Conservation (phyloP, 1,140 invertebrate genomes). For the Zaprionus ornatus region DNA sequence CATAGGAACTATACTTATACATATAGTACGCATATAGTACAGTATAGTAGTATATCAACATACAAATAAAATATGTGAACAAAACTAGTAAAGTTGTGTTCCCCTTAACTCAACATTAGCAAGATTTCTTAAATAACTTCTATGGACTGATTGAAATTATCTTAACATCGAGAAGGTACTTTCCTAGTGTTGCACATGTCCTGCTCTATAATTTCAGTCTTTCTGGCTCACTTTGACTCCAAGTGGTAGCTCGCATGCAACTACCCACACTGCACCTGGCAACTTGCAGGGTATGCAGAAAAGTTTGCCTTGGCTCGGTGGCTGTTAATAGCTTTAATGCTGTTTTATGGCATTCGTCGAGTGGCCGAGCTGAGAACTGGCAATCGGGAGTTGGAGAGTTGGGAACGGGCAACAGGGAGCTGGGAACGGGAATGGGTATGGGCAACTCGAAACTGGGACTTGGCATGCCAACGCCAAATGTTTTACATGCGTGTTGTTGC, state of each 20-base stretch:
- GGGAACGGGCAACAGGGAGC: conserved; percentile 14
- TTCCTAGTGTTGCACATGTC: too few relatives aligned
- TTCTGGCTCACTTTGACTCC: not conserved
- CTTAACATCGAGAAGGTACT: too few relatives aligned
- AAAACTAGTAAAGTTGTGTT: too few relatives aligned
- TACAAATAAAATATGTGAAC: too few relatives aligned
- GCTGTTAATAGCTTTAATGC: conserved; percentile 80
- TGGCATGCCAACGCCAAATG: conserved; percentile 77
- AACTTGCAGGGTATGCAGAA: conserved; percentile 11
- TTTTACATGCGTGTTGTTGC: conserved; percentile 67
- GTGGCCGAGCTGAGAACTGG: conserved; percentile 30
- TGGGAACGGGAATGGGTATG: not conserved
- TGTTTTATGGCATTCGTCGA: conserved; percentile 76
- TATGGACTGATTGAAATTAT: too few relatives aligned
- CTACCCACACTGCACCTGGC: not conserved
- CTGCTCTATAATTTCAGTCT: too few relatives aligned
- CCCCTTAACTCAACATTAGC: too few relatives aligned
- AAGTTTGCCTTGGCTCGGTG: conserved; percentile 41
- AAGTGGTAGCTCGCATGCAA: not conserved
- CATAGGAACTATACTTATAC: too few relatives aligned
- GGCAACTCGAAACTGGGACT: conserved; percentile 42
- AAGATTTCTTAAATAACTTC: too few relatives aligned
- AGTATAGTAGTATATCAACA: too few relatives aligned
- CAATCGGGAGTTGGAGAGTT: not conserved
- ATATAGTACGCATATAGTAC: too few relatives aligned